Evolutionary conservation across 2,113 vertebrate genomes (phyloP).

Genomic region (Hemibagrus wyckioides): DNA sequence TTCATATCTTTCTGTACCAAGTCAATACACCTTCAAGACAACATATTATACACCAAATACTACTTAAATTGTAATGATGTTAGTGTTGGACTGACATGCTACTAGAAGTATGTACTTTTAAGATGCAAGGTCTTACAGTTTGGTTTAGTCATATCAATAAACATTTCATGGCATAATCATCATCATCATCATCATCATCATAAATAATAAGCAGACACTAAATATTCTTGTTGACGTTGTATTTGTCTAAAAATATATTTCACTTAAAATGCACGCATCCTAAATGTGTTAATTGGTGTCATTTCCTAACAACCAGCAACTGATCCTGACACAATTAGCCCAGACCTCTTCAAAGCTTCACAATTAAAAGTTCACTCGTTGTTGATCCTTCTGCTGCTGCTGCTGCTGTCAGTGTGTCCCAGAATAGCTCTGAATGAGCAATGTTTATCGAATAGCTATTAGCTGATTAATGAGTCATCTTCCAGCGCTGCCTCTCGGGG

Average conservation of each 20-base stretch:
- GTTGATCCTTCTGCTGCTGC: slow-evolving; percentile 17
- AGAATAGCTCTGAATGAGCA: neutral
- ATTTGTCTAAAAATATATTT: neutral
- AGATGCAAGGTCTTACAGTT: too few species aligned
- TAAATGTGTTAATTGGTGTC: slow-evolving; percentile 1
- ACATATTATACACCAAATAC: too few species aligned
- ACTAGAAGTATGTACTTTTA: neutral
- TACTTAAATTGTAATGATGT: too few species aligned
- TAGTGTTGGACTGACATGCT: too few species aligned
- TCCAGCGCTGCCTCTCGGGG: neutral
- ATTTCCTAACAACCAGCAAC: neutral
- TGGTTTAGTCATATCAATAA: too few species aligned
- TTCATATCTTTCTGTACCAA: too few species aligned
- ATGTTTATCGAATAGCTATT: slow-evolving; percentile 43
- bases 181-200: too few species aligned
- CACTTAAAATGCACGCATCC: neutral
- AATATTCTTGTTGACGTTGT: neutral
- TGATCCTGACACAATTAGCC: slow-evolving; percentile 10
- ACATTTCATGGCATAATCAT: too few species aligned
- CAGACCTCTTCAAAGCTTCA: slow-evolving; percentile 13
- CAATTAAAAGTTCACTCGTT: slow-evolving; percentile 5
- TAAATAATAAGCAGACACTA: too few species aligned
- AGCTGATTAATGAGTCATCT: slow-evolving; percentile 44
- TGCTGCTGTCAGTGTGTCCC: slow-evolving; percentile 2
- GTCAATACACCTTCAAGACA: too few species aligned